phyloP scores from a whole-genome alignment of 2,888 invertebrate genomes.

The Nemapogon koenigi region DNA sequence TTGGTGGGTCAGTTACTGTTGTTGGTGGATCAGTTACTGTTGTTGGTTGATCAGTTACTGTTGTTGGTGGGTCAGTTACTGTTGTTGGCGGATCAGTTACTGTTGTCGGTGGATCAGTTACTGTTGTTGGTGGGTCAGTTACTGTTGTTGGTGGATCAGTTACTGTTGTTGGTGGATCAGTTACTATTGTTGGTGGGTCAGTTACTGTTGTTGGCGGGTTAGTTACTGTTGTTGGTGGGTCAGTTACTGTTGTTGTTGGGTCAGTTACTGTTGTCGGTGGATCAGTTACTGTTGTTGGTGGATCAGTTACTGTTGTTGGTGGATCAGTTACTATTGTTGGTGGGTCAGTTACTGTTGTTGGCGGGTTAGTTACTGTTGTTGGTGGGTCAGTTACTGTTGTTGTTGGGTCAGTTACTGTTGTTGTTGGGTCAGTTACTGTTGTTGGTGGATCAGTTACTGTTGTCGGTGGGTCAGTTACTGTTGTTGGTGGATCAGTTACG shows the following conservation, averaged over 20 bases:
- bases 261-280: conserved; percentile 1
- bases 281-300: neutral
- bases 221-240: conserved; percentile 6
- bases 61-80: neutral
- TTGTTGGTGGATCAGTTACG: neutral
- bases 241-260: conserved; percentile 4
- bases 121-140: conserved; percentile 11
- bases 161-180: neutral
- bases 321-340: conserved; percentile 8
- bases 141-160: neutral
- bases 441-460: conserved; percentile 8
- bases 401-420: neutral
- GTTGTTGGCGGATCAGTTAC: conserved; percentile 8
- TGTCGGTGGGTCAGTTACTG: conserved; percentile 11
- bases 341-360: conserved; percentile 5
- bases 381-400: neutral
- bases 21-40: neutral
- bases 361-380: neutral
- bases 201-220: conserved; percentile 6
- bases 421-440: conserved; percentile 8
- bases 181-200: conserved; percentile 4
- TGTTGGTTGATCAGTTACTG: neutral
- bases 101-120: conserved; percentile 7
- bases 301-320: neutral
- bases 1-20: conserved; percentile 5